Percentiles rank a stretch among this genome's conserved stretches.
Evolutionary conservation across 1,140 invertebrate genomes (phyloP).

Genomic region (Phymastichus coffea): DNA sequence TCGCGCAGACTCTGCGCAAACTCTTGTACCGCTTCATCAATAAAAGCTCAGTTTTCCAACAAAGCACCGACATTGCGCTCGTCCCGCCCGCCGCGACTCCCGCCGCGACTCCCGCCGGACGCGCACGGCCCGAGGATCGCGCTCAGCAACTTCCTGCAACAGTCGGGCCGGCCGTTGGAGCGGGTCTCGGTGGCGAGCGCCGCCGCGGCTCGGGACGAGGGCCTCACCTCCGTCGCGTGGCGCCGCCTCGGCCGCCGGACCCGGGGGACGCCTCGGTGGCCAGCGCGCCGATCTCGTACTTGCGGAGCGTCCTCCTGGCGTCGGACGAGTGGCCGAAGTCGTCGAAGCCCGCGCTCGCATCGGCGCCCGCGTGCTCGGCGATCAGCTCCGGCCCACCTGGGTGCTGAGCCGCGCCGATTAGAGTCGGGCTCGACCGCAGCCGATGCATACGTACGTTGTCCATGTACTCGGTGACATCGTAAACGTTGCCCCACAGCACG

Average conservation of each 20-base stretch:
- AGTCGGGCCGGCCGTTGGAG: too few species aligned
- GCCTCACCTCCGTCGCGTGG: too few species aligned
- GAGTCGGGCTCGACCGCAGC: not conserved
- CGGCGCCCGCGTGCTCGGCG: constrained; percentile 64
- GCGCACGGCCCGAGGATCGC: constrained; percentile 1
- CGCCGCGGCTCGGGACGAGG: too few species aligned
- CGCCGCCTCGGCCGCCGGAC: too few species aligned
- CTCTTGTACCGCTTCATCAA: too few species aligned
- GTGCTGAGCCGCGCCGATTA: constrained; percentile 58
- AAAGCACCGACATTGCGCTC: too few species aligned
- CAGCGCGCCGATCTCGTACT: constrained; percentile 66
- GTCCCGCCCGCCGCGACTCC: too few species aligned
- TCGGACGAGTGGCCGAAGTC: constrained; percentile 66
- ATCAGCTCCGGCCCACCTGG: constrained; percentile 66
- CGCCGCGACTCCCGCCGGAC: too few species aligned
- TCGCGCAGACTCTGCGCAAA: too few species aligned
- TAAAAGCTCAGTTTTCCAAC: too few species aligned
- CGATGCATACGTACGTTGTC: constrained; percentile 51
- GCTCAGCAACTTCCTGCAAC: constrained; percentile 14
- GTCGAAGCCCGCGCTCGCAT: constrained; percentile 65
- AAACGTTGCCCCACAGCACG: constrained; percentile 64
- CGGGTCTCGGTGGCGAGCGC: too few species aligned
- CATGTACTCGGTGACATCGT: constrained; percentile 66
- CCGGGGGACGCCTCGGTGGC: too few species aligned
- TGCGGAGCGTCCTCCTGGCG: constrained; percentile 60